Conservation (phyloP, 1,140 invertebrate genomes). For the Pristionchus pacificus region DNA sequence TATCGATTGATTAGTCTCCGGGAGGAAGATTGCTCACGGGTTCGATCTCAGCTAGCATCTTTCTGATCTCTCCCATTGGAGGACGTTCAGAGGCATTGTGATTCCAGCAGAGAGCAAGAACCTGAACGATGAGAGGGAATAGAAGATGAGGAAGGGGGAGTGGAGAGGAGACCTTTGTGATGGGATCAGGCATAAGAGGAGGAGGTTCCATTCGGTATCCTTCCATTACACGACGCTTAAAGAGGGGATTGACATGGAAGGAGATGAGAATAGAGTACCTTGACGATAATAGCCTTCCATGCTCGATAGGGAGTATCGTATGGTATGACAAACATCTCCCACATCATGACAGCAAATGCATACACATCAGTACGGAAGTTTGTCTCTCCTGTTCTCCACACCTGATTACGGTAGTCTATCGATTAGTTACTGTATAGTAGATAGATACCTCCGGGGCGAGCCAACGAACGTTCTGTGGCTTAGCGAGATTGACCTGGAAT, state of each 20-base stretch:
- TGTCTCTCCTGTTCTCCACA: constrained; percentile 34
- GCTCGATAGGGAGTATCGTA: constrained; percentile 26
- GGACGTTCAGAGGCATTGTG: constrained; percentile 37
- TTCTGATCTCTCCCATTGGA: constrained; percentile 35
- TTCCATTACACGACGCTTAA: too few species aligned
- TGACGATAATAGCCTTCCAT: constrained; percentile 39
- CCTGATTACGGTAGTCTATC: not conserved
- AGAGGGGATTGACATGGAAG: too few species aligned
- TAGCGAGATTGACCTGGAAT: constrained; percentile 45
- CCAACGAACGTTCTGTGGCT: constrained; percentile 44
- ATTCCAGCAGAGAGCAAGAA: constrained; percentile 45
- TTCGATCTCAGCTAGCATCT: constrained; percentile 34
- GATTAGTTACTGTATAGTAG: not conserved
- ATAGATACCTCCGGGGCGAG: constrained; percentile 19
- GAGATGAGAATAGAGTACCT: too few species aligned
- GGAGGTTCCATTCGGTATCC: too few species aligned
- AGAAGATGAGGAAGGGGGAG: constrained; percentile 37
- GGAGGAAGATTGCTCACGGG: too few species aligned
- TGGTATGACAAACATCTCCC: constrained; percentile 29
- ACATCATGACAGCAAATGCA: constrained; percentile 28
- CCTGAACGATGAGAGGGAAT: constrained; percentile 32
- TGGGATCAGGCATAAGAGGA: too few species aligned
- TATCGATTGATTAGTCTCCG: too few species aligned
- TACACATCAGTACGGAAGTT: constrained; percentile 25
- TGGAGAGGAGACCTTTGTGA: constrained; percentile 44